Evolutionary conservation across 1,140 invertebrate species (phyloP).

Genomic region (Anadara kagoshimensis): DNA sequence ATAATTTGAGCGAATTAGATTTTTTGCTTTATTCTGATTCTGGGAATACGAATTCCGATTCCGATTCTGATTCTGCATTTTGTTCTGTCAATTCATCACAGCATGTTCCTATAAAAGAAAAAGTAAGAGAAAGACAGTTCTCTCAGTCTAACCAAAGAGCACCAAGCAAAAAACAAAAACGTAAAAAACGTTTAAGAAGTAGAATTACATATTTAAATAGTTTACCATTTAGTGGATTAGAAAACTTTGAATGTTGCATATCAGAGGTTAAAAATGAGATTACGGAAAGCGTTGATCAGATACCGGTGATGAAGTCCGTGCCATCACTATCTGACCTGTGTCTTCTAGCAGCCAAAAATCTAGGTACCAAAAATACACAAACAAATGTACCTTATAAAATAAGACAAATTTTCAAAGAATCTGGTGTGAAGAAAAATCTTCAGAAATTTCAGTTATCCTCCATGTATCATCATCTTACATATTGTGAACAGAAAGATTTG

Average conservation of each 20-base stretch:
- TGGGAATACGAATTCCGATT: background rate
- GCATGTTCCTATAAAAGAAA: background rate
- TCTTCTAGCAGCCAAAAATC: background rate
- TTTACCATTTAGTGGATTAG: conserved; percentile 4
- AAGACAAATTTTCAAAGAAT: background rate
- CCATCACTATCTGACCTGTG: conserved; percentile 9
- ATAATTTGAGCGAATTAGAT: too few species aligned
- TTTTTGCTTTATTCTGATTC: conserved; percentile 4
- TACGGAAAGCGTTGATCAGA: background rate
- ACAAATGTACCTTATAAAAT: conserved; percentile 13
- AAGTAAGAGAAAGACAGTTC: background rate
- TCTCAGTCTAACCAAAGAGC: background rate
- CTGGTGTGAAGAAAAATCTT: too few species aligned
- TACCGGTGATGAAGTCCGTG: conserved; percentile 1
- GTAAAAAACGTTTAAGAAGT: background rate
- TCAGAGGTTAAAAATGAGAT: conserved; percentile 2
- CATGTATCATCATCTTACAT: too few species aligned
- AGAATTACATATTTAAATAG: background rate
- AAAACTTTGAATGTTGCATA: conserved; percentile 3
- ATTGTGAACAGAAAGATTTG: too few species aligned
- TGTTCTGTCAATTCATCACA: conserved; percentile 1
- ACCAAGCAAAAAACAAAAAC: conserved; percentile 24
- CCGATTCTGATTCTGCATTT: conserved; percentile 8
- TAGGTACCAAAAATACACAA: background rate
- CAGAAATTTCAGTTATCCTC: too few species aligned